Conservation (phyloP, 1,140 invertebrate species). For the Bombus cullumanus region DNA sequence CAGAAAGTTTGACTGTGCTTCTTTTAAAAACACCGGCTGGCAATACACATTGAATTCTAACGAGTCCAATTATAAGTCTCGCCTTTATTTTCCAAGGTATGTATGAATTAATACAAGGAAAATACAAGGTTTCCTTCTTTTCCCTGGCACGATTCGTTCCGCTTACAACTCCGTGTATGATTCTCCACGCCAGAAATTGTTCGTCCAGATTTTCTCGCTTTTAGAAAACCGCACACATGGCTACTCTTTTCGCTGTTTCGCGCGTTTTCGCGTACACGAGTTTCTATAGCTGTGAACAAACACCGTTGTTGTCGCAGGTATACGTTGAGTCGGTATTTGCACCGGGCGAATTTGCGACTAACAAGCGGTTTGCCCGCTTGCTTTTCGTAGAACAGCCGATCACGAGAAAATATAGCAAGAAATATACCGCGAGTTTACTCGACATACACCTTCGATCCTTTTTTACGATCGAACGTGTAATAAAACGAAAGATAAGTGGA, state of each 20-base stretch:
- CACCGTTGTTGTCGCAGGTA: too few relatives aligned
- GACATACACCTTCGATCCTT: too few relatives aligned
- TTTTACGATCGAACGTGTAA: neutral
- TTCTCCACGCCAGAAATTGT: neutral
- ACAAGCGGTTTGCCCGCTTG: too few relatives aligned
- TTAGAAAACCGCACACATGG: too few relatives aligned
- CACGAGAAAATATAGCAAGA: too few relatives aligned
- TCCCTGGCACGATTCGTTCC: neutral
- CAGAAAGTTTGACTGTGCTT: too few relatives aligned
- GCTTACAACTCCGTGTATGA: neutral
- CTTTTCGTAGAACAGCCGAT: too few relatives aligned
- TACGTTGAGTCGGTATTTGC: too few relatives aligned
- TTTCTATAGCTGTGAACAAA: too few relatives aligned
- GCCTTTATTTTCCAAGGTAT: conserved; percentile 12
- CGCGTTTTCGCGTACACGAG: too few relatives aligned
- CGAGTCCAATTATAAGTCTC: conserved; percentile 26
- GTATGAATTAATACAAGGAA: conserved; percentile 35
- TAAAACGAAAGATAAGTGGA: conserved; percentile 8
- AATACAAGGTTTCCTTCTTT: conserved; percentile 4
- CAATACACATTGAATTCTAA: conserved; percentile 1
- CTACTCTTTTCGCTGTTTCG: neutral
- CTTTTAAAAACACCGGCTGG: neutral
- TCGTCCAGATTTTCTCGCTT: neutral
- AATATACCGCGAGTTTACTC: too few relatives aligned
- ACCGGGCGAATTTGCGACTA: too few relatives aligned